phyloP scores from a whole-genome alignment of 53 echinoderm and acorn worm species.

The Hippasteria phrygiana region DNA sequence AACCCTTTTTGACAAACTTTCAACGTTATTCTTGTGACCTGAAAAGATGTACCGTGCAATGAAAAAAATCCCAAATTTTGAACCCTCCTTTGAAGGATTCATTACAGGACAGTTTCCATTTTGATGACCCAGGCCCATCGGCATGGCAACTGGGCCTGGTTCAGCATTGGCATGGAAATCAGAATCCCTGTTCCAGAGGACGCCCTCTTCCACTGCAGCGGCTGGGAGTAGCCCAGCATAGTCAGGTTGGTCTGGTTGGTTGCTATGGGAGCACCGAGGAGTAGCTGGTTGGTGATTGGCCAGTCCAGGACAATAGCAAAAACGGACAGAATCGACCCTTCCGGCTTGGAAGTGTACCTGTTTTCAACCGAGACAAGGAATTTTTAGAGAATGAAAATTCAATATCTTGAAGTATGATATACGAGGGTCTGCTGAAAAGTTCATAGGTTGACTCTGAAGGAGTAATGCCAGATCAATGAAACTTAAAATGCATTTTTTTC shows the following conservation, averaged over 20 bases:
- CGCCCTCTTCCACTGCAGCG: slow-evolving; percentile 67
- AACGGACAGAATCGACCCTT: too few species aligned
- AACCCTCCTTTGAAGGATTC: too few species aligned
- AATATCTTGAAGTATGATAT: too few species aligned
- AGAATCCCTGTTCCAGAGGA: slow-evolving; percentile 41
- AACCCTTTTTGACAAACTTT: too few species aligned
- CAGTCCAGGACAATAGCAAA: slow-evolving; percentile 93
- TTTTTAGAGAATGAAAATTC: slow-evolving; percentile 66
- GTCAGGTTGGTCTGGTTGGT: slow-evolving; percentile 34
- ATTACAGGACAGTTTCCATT: slow-evolving; percentile 32
- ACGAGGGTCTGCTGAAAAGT: too few species aligned
- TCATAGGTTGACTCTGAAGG: too few species aligned
- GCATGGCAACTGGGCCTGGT: slow-evolving; percentile 68
- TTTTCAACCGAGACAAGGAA: background rate
- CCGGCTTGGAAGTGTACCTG: slow-evolving; percentile 76
- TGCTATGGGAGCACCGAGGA: slow-evolving; percentile 69
- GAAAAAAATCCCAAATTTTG: too few species aligned
- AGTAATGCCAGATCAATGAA: too few species aligned
- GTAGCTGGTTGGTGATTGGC: slow-evolving; percentile 75
- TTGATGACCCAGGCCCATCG: slow-evolving; percentile 86
- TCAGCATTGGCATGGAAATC: slow-evolving; percentile 65
- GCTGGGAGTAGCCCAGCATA: slow-evolving; percentile 76
- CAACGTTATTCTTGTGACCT: too few species aligned
- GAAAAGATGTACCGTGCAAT: too few species aligned
- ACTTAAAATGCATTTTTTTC: too few species aligned